Evolutionary conservation across 2,888 invertebrate species (phyloP).

Genomic region (Catocala nupta): DNA sequence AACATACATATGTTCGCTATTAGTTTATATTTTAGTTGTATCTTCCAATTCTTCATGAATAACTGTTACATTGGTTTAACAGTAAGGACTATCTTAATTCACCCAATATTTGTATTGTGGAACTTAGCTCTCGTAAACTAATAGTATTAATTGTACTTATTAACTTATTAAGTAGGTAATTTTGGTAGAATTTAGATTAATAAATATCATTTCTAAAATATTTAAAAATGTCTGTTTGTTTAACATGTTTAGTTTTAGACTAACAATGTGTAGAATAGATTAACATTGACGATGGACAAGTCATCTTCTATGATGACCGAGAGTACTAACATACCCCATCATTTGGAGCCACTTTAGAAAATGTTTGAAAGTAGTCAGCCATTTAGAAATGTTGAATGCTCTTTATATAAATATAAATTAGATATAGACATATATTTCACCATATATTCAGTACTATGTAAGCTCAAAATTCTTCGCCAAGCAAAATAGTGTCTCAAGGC

Average conservation of each 20-base stretch:
- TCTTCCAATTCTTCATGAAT: slow-evolving; percentile 64
- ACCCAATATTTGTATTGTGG: slow-evolving; percentile 66
- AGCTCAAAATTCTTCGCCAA: slow-evolving; percentile 78
- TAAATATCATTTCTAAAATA: slow-evolving; percentile 85
- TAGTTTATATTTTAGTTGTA: slow-evolving; percentile 73
- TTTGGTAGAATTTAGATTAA: slow-evolving; percentile 83
- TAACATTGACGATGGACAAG: slow-evolving; percentile 74
- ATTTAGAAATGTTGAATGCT: slow-evolving; percentile 72
- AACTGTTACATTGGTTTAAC: slow-evolving; percentile 68
- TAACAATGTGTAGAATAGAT: slow-evolving; percentile 86
- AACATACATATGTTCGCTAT: slow-evolving; percentile 73
- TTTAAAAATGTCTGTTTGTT: slow-evolving; percentile 86
- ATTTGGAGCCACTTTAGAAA: slow-evolving; percentile 69
- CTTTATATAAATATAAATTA: slow-evolving; percentile 68
- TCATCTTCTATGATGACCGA: slow-evolving; percentile 65
- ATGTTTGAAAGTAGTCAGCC: slow-evolving; percentile 72
- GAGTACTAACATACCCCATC: slow-evolving; percentile 81
- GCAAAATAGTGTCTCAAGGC: slow-evolving; percentile 87
- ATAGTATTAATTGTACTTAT: slow-evolving; percentile 83
- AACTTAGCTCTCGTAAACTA: slow-evolving; percentile 79
- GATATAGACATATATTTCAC: slow-evolving; percentile 64
- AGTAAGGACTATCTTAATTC: slow-evolving; percentile 67
- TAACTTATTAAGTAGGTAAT: slow-evolving; percentile 80
- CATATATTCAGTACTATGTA: slow-evolving; percentile 67
- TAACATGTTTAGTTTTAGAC: slow-evolving; percentile 87